Evolutionary conservation across 2,888 invertebrate genomes (phyloP).

Genomic region (Lasioglossum figueresi): DNA sequence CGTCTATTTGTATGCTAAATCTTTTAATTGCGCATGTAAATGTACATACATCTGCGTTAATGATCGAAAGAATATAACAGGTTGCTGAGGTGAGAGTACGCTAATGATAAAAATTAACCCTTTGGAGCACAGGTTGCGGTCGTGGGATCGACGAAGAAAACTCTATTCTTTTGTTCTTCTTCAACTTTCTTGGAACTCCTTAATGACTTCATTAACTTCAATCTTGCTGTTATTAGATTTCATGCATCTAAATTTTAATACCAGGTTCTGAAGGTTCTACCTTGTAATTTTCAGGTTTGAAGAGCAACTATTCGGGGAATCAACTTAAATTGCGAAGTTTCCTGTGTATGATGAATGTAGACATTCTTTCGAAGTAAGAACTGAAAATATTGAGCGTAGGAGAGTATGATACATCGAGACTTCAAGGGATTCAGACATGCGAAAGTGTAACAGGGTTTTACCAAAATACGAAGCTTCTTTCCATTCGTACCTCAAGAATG

Average conservation of each 20-base stretch:
- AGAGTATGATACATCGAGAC: not conserved
- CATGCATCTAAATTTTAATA: not conserved
- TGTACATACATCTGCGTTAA: not conserved
- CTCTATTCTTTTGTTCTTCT: not conserved
- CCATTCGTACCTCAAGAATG: not conserved
- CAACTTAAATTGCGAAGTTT: not conserved
- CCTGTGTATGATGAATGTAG: not conserved
- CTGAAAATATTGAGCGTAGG: not conserved
- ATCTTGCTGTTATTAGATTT: not conserved
- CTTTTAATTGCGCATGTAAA: not conserved
- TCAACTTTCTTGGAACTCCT: not conserved
- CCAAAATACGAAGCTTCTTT: not conserved
- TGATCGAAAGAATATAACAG: not conserved
- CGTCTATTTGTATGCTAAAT: not conserved
- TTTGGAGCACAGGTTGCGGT: not conserved
- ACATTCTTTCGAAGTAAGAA: not conserved
- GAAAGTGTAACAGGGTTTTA: not conserved
- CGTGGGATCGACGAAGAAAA: not conserved
- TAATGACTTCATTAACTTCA: constrained; percentile 3
- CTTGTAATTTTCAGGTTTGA: not conserved
- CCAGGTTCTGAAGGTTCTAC: not conserved
- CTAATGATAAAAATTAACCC: not conserved
- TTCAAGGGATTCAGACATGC: not conserved
- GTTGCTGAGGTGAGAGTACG: not conserved
- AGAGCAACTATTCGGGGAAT: not conserved